These are phyloP conservation scores for Littorina saxatilis DNA, from an alignment of 1,140 invertebrate species.

Conservation along the genomic window DNA sequence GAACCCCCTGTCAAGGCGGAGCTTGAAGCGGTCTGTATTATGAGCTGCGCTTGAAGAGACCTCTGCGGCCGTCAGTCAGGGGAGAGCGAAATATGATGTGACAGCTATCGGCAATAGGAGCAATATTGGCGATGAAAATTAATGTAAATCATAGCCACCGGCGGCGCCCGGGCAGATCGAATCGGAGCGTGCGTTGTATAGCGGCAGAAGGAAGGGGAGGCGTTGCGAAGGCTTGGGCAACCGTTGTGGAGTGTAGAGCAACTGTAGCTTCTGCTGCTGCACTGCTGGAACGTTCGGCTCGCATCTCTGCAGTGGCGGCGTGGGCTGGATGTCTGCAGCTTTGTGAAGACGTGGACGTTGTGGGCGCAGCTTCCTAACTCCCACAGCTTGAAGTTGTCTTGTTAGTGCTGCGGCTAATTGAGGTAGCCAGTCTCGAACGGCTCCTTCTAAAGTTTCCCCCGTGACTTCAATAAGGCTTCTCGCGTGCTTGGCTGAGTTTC, in stretches of 20 bases:
- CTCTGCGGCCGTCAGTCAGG: not conserved
- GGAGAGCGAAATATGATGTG: conserved; percentile 28
- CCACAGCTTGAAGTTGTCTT: too few species aligned
- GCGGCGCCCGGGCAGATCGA: not conserved
- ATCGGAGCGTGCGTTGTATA: not conserved
- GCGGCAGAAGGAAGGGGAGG: not conserved
- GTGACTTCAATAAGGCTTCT: too few species aligned
- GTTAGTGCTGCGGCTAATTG: too few species aligned
- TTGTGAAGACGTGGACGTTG: too few species aligned
- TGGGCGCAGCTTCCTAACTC: too few species aligned
- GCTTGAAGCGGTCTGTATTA: not conserved
- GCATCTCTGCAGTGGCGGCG: not conserved
- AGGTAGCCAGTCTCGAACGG: too few species aligned
- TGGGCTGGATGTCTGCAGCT: not conserved
- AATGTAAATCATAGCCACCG: conserved; percentile 24
- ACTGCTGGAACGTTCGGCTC: conserved; percentile 5
- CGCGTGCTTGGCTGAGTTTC: too few species aligned
- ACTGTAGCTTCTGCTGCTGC: too few species aligned
- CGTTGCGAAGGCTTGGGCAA: not conserved
- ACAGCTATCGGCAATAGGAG: not conserved
- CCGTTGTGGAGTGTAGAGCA: too few species aligned
- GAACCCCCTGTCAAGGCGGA: not conserved
- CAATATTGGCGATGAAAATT: conserved; percentile 23
- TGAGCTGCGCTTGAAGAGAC: too few species aligned
- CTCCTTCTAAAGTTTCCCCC: too few species aligned